Evolutionary conservation across 1,140 invertebrate species (phyloP), one percentile per base, ranked within the genome.

Genomic region (Aradophagus sp.): DNA sequence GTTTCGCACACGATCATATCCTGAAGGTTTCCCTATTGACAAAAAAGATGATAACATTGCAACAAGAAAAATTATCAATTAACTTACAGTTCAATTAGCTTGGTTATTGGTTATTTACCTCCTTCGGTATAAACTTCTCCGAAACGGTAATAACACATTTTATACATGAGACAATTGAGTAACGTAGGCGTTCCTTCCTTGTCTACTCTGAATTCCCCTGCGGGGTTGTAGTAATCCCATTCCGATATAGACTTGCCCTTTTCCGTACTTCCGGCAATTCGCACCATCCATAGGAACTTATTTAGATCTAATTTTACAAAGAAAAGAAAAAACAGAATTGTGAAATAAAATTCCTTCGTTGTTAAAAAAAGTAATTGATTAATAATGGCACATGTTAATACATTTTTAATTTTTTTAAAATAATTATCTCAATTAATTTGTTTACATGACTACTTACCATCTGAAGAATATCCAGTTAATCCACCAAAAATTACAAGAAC

Each of bases 231-330:
- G 83, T 99, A 99, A 87, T 99, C 96, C 79, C 91, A 91, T 86
- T 99, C 97, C 78, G 96, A 95, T 75, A 99, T 99, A 80, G 98
- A 95, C 35, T 90, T 90, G 26, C 97, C 97, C 74, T 93, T 90
- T 62, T 98, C 96, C 13, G 97, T 99, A 79, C 95, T 97, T 56
- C 97, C 97, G 69, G 96, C 97, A 82, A 99, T 99, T 59, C 97
- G 90, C 5, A 99, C 97, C 97, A 99, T 99, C 97, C 97, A 99
- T 69, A 99, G 88, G 87, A 99, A 99, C 87, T 99, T 99, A 85
- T 99, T 99, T 39, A 99, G 96, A 84, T 98, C 93, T 93, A 78
- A 6, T 6, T 31, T 8, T n/a, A n/a, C n/a, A n/a, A n/a, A n/a
- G n/a, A n/a, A n/a, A n/a, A n/a, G n/a, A n/a, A n/a, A n/a, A n/a